Evolutionary conservation across 1,140 invertebrate species (phyloP).

Genomic region (Atta cephalotes): DNA sequence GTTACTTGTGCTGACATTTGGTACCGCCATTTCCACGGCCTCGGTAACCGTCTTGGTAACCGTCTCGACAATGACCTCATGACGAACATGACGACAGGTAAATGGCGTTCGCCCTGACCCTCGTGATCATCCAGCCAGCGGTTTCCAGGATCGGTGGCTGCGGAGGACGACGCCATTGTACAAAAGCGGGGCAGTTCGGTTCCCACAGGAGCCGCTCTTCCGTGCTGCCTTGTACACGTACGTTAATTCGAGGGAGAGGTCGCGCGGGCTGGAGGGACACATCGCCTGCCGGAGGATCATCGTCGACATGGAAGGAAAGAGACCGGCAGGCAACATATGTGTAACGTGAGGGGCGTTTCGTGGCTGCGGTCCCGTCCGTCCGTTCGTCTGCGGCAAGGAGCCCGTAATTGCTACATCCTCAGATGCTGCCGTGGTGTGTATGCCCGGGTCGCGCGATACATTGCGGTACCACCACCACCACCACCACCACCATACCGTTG

Average conservation of each 20-base stretch:
- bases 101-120: slow-evolving; percentile 57
- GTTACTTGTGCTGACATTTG: background rate
- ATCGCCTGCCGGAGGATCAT: slow-evolving; percentile 63
- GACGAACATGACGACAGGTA: slow-evolving; percentile 54
- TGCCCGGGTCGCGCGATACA: slow-evolving; percentile 38
- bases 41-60: background rate
- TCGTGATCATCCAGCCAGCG: slow-evolving; percentile 31
- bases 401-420: slow-evolving; percentile 77
- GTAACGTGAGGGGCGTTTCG: slow-evolving; percentile 80
- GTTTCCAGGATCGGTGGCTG: slow-evolving; percentile 50
- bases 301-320: slow-evolving; percentile 67
- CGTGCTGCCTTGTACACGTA: slow-evolving; percentile 67
- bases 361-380: slow-evolving; percentile 74
- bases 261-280: slow-evolving; percentile 49
- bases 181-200: slow-evolving; percentile 58
- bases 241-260: slow-evolving; percentile 70
- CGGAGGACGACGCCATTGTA: slow-evolving; percentile 48
- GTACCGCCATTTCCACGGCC: slow-evolving; percentile 23
- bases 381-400: slow-evolving; percentile 72
- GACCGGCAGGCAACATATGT: slow-evolving; percentile 76
- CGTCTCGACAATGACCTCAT: slow-evolving; percentile 38
- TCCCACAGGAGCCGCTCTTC: slow-evolving; percentile 77
- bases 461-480: slow-evolving; percentile 36
- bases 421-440: slow-evolving; percentile 69
- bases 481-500: background rate